Evolutionary conservation across 1,140 invertebrate genomes (phyloP).

Genomic region (Brachystomella parvula): DNA sequence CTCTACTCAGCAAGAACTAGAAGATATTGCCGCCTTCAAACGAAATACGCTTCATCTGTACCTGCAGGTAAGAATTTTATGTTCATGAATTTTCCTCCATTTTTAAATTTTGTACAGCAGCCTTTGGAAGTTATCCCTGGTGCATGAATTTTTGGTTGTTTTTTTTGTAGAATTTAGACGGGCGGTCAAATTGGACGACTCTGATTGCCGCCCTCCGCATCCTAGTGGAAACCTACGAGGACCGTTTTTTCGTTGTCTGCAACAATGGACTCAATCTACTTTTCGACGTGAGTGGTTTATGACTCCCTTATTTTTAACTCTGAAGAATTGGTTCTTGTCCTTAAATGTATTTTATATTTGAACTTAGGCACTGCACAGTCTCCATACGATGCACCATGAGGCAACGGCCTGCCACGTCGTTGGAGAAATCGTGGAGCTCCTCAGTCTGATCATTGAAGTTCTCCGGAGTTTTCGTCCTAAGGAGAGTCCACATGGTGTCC

Average conservation of each 20-base stretch:
- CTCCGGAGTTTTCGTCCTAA: constrained; percentile 33
- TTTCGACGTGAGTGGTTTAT: constrained; percentile 57
- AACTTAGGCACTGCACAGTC: constrained; percentile 67
- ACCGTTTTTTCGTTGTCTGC: constrained; percentile 75
- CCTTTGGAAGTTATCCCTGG: too few species aligned
- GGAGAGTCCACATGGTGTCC: constrained; percentile 28
- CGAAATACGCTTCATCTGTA: constrained; percentile 74
- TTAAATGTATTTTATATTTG: not conserved
- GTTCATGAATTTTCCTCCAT: not conserved
- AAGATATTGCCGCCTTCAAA: constrained; percentile 72
- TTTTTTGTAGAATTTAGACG: constrained; percentile 73
- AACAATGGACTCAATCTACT: constrained; percentile 79
- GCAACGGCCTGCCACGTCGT: constrained; percentile 80
- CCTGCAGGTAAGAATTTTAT: constrained; percentile 48
- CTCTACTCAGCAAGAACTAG: constrained; percentile 65
- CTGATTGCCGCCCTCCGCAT: constrained; percentile 78
- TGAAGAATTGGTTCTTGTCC: constrained; percentile 11
- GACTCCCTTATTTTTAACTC: too few species aligned
- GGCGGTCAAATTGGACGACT: constrained; percentile 77
- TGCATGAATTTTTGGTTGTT: too few species aligned
- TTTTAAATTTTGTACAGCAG: constrained; percentile 23
- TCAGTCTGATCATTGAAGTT: constrained; percentile 56
- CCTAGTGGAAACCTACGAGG: constrained; percentile 78
- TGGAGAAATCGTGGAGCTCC: constrained; percentile 70
- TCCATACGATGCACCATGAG: constrained; percentile 90